Evolutionary conservation across 1,140 invertebrate species (phyloP).

Genomic region (Panagrolaimus sp.): DNA sequence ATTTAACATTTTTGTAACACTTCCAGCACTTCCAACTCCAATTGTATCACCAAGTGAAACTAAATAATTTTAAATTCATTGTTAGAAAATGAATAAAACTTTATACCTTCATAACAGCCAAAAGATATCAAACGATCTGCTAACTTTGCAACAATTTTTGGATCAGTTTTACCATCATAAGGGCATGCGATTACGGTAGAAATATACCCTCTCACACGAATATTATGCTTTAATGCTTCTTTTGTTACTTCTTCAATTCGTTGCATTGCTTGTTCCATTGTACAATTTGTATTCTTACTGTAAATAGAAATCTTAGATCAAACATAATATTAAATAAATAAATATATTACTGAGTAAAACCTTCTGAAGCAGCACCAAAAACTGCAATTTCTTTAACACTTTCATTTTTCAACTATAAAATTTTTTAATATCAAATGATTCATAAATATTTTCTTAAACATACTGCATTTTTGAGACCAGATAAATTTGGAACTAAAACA

Average conservation of each 20-base stretch:
- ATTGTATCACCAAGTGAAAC: constrained; percentile 95
- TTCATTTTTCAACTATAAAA: constrained; percentile 67
- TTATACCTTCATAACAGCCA: not conserved
- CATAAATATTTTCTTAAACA: constrained; percentile 2
- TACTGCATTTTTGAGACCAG: constrained; percentile 78
- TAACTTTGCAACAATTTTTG: constrained; percentile 6
- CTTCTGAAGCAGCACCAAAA: constrained; percentile 86
- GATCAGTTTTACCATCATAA: constrained; percentile 49
- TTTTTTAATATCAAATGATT: constrained; percentile 20
- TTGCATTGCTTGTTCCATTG: constrained; percentile 75
- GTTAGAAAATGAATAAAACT: not conserved
- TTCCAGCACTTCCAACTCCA: constrained; percentile 83
- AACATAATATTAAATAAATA: constrained; percentile 7
- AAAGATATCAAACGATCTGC: constrained; percentile 14
- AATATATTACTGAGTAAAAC: constrained; percentile 69
- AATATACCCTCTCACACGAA: constrained; percentile 73
- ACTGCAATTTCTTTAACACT: constrained; percentile 82
- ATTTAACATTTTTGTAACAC: constrained; percentile 71
- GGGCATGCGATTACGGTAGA: constrained; percentile 73
- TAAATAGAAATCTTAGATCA: constrained; percentile 29
- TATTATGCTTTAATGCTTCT: constrained; percentile 68
- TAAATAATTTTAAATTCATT: constrained; percentile 89
- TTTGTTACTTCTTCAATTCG: constrained; percentile 70
- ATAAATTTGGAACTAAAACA: constrained; percentile 88
- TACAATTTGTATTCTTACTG: constrained; percentile 87